These are phyloP conservation scores for Xanthia togata DNA, from an alignment of 2,888 invertebrate genomes.

Conservation along the genomic window DNA sequence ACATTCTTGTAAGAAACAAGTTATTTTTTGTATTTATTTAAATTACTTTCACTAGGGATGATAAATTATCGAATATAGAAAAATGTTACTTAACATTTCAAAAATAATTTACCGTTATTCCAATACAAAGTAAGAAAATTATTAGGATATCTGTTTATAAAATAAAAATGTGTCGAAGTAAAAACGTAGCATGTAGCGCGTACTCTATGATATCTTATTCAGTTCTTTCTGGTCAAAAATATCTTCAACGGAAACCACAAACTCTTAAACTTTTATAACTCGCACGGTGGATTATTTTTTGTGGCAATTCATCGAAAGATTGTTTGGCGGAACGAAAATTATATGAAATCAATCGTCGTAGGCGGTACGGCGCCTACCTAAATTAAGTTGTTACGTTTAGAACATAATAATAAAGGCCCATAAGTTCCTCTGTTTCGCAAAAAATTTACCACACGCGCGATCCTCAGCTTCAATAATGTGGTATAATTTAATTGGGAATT, in stretches of 20 bases:
- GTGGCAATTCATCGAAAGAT: conserved; percentile 77
- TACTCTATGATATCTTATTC: neutral
- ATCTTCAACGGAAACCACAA: conserved; percentile 30
- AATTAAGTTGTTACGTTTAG: conserved; percentile 89
- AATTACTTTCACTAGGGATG: conserved; percentile 32
- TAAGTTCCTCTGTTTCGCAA: conserved; percentile 84
- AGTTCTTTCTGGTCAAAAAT: conserved; percentile 8
- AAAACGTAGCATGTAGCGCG: neutral
- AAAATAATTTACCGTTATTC: neutral
- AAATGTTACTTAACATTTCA: neutral
- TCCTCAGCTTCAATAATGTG: conserved; percentile 79
- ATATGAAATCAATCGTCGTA: conserved; percentile 87
- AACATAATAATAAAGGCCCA: conserved; percentile 84
- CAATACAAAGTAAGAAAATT: neutral
- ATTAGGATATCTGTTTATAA: neutral
- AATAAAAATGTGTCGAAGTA: neutral
- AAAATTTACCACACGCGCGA: conserved; percentile 86
- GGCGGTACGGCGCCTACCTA: conserved; percentile 87
- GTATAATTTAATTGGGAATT: conserved; percentile 83
- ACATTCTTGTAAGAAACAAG: conserved; percentile 32
- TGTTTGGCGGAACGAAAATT: conserved; percentile 85
- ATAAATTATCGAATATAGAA: conserved; percentile 19
- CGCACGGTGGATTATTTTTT: conserved; percentile 75
- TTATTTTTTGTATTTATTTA: conserved; percentile 6
- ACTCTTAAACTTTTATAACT: conserved; percentile 42